Evolutionary conservation across 2,797 vertebrate species (phyloP).

Genomic region (Loris lydekkerianus): DNA sequence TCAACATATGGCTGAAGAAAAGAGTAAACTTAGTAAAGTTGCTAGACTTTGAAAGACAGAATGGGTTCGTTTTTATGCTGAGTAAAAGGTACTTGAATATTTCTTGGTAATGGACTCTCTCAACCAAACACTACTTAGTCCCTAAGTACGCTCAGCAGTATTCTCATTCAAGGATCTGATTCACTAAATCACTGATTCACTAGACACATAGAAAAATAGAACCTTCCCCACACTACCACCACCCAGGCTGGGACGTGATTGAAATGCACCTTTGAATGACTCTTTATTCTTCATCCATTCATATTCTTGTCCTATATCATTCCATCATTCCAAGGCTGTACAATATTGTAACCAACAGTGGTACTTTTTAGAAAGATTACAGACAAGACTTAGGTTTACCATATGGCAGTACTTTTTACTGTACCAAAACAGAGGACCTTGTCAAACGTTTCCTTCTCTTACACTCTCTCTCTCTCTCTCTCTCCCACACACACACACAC

Average conservation of each 20-base stretch:
- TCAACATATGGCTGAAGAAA: no score
- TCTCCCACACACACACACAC: background rate
- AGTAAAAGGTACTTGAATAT: background rate
- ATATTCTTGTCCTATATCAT: constrained; percentile 17
- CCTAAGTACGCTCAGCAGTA: background rate
- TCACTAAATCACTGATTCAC: background rate
- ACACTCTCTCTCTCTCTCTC: no score
- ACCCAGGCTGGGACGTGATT: background rate
- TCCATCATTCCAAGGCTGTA: constrained; percentile 27
- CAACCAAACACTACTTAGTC: background rate
- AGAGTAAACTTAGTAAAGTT: background rate
- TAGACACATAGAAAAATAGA: background rate
- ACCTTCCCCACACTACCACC: background rate
- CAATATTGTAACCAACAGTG: constrained; percentile 2
- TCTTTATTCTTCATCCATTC: constrained; percentile 48
- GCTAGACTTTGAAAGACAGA: background rate
- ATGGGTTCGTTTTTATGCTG: background rate
- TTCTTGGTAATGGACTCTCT: background rate
- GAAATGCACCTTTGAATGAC: constrained; percentile 52
- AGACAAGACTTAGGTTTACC: constrained; percentile 65
- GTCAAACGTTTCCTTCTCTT: constrained; percentile 65
- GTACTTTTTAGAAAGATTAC: constrained; percentile 36
- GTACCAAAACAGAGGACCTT: constrained; percentile 70
- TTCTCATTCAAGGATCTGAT: background rate
- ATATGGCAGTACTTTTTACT: background rate